Evolutionary conservation across 2,888 invertebrate species (phyloP), one percentile per base, ranked within the genome.

Genomic region (Coecobrya sp.): DNA sequence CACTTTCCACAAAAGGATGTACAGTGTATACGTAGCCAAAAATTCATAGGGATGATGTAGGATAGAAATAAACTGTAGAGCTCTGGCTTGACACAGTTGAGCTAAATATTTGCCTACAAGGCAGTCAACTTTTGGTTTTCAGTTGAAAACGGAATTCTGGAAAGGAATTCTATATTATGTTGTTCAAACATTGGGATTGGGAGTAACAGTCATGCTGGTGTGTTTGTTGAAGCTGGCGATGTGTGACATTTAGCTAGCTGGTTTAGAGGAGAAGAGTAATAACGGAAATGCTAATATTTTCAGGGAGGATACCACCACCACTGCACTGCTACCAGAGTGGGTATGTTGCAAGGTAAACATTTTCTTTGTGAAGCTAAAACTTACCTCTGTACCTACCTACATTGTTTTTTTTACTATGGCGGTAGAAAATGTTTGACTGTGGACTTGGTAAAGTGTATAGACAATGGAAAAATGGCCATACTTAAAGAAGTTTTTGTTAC

Each of bases 61-160:
- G 52, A 52, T 52, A 52, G 25, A 59, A 59, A n/a, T n/a, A n/a
- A n/a, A 30, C n/a, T 22, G 30, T 36, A 22, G 16, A n/a, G n/a
- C n/a, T n/a, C 30, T 30, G 25, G 52, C 10, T 22, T 55, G 42
- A 19, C 25, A 30, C n/a, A 5, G 65, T 30, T 45, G 42, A 85
- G 22, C 22, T 22, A 1, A 68, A 19, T 36, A 4, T 11, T 81
- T 81, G 81, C 30, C 81, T 81, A 81, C 81, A 27, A 81, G 55
- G 81, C 81, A 55, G 81, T 25, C 25, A 25, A 11, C 81, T 27
- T 27, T 81, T 81, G n/a, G 59, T 62, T 62, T n/a, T 22, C 22
- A n/a, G 59, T 19, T 7, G 59, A 62, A 62, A 22, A 62, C 59
- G 22, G 19, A 62, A 62, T n/a, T 62, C 19, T 1, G 22, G 22